A percentile compares a stretch with the other conserved stretches of the same genome.
Evolutionary conservation across 2,888 invertebrate species (phyloP).

Genomic region (Vesta saturnalis): DNA sequence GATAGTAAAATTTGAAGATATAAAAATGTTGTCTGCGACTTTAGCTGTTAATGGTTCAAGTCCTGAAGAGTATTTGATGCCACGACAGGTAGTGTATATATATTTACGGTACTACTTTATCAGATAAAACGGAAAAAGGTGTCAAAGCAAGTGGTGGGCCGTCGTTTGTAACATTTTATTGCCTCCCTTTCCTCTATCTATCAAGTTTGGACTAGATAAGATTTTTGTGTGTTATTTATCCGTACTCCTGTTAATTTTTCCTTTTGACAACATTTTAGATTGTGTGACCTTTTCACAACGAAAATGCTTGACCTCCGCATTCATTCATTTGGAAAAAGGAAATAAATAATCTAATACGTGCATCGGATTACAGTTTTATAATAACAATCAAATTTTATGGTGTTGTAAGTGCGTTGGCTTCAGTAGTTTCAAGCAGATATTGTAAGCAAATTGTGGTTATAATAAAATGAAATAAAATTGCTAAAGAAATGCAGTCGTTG

Average conservation of each 20-base stretch:
- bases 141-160: constrained; percentile 29
- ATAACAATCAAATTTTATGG: constrained; percentile 13
- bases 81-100: constrained; percentile 21
- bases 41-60: constrained; percentile 20
- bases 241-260: constrained; percentile 4
- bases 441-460: constrained; percentile 15
- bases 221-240: neutral
- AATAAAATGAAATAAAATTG: constrained; percentile 21
- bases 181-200: constrained; percentile 24
- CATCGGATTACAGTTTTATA: constrained; percentile 13
- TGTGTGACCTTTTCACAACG: too few species aligned
- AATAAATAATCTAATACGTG: constrained; percentile 19
- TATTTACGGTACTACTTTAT: constrained; percentile 29
- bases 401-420: constrained; percentile 2
- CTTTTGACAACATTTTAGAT: neutral
- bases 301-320: neutral
- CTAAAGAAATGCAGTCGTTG: constrained; percentile 28
- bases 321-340: constrained; percentile 10
- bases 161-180: constrained; percentile 31
- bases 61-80: constrained; percentile 19
- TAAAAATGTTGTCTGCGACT: constrained; percentile 23
- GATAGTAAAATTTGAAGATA: constrained; percentile 13
- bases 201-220: constrained; percentile 17
- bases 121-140: constrained; percentile 31
- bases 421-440: constrained; percentile 6